Percentiles rank a stretch among this genome's conserved stretches.
Conservation (phyloP, 2,113 vertebrate genomes). For the Cyanoliseus patagonus region DNA sequence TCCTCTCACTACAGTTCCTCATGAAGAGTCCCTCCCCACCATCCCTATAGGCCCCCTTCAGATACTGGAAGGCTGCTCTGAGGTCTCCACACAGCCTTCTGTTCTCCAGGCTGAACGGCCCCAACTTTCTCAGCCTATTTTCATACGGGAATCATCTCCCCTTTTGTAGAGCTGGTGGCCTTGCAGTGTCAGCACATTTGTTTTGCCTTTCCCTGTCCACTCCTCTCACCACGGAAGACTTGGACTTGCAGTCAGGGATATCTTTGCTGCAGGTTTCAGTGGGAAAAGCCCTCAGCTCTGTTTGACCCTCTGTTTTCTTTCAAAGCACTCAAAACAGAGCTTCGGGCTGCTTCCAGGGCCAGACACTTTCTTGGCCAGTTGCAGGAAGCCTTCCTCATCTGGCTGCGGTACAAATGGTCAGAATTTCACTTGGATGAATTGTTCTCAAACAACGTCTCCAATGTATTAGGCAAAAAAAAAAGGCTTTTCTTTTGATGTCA, state of each 20-base stretch:
- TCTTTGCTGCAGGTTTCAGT: background rate
- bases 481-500: background rate
- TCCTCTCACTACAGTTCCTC: too few relatives aligned
- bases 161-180: background rate
- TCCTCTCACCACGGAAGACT: background rate
- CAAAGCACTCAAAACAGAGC: background rate
- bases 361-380: slow-evolving; percentile 17
- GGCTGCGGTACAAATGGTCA: background rate
- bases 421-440: slow-evolving; percentile 38
- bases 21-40: too few relatives aligned
- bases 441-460: background rate
- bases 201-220: background rate
- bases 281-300: background rate
- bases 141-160: too few relatives aligned
- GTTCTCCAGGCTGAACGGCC: too few relatives aligned
- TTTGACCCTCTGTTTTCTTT: background rate
- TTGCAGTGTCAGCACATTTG: background rate
- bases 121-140: too few relatives aligned
- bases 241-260: background rate
- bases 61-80: too few relatives aligned
- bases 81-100: too few relatives aligned
- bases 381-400: slow-evolving; percentile 26
- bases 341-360: background rate
- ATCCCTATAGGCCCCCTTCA: too few relatives aligned
- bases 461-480: background rate